Percentiles rank a stretch among this genome's conserved stretches.
phyloP scores from a whole-genome alignment of 2,113 vertebrate species.

The Synodontis membranacea region DNA sequence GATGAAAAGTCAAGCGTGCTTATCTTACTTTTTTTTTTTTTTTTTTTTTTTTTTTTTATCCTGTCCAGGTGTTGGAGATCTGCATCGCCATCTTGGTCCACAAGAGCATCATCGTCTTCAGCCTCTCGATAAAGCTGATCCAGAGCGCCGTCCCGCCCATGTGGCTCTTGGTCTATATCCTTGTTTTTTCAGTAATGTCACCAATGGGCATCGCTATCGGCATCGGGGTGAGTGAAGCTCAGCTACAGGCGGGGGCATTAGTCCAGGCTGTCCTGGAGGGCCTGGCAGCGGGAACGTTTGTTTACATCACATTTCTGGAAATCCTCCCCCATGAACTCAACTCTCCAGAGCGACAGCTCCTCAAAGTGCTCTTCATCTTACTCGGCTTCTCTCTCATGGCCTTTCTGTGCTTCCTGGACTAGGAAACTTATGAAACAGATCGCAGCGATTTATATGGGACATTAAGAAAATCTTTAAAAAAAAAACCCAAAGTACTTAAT shows the following conservation, averaged over 20 bases:
- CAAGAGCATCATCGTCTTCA: constrained; percentile 87
- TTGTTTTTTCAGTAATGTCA: constrained; percentile 80
- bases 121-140: constrained; percentile 81
- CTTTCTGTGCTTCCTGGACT: constrained; percentile 77
- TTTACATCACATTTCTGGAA: constrained; percentile 90
- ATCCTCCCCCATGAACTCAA: constrained; percentile 86
- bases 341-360: constrained; percentile 74
- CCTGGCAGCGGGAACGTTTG: constrained; percentile 82
- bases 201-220: constrained; percentile 80
- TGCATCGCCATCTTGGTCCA: constrained; percentile 85
- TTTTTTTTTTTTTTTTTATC: neutral
- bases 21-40: neutral
- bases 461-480: neutral
- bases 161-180: constrained; percentile 79
- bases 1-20: neutral
- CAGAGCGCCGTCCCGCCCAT: constrained; percentile 67
- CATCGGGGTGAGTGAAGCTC: constrained; percentile 74
- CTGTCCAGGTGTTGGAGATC: constrained; percentile 77
- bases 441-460: neutral
- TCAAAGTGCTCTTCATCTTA: constrained; percentile 82
- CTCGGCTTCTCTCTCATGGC: constrained; percentile 86
- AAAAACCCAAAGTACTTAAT: neutral
- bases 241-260: constrained; percentile 63
- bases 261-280: constrained; percentile 82
- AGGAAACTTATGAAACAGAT: constrained; percentile 47